Evolutionary conservation across 1,140 invertebrate genomes (phyloP), one percentile per base, ranked within the genome.

Genomic region (Nebria ingens): DNA sequence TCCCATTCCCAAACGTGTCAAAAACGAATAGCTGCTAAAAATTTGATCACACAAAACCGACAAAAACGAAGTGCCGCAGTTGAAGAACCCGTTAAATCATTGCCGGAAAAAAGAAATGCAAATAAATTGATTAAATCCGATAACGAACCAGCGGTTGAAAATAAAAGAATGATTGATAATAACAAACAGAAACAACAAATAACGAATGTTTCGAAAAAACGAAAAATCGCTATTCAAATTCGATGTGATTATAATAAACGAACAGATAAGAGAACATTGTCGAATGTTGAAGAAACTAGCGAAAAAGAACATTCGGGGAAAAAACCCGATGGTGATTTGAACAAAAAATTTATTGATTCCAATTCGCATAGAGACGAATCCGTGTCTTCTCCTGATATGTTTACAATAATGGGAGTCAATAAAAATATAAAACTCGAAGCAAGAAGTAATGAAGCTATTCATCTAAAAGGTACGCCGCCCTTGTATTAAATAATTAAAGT

Each of bases 1-100:
- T 78, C 84, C 13, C 83, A 85, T 68, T 74, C 79, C 19, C 76
- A 82, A 51, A 65, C 68, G 56, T 76, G 73, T 53, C 64, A 67
- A 19, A 65, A 69, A 55, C 62, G 70, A 22, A 65, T 70, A 34
- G 68, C 68, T 22, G 61, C 66, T 0, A 67, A 59, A 45, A 69
- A 71, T 54, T 62, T 23, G 19, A 62, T 64, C 11, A 64, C 63
- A 19, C 61, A 63, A 50, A 63, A 63, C 22, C 59, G 57, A 19
- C 51, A 21, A 19, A 65, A 63, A 52, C 60, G 56, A 51, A 59
- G 58, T 20, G 60, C 59, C n/a, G 56, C 53, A 11, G 54, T 53
- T 12, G 57, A 62, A 55, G 59, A 60, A 22, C n/a, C n/a, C n/a
- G 40, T 23, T 38, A 56, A 57, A 19, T 42, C 52, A 56, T 4